Evolutionary conservation across 2,113 vertebrate genomes (phyloP).

Genomic region (Saimiri boliviensis): DNA sequence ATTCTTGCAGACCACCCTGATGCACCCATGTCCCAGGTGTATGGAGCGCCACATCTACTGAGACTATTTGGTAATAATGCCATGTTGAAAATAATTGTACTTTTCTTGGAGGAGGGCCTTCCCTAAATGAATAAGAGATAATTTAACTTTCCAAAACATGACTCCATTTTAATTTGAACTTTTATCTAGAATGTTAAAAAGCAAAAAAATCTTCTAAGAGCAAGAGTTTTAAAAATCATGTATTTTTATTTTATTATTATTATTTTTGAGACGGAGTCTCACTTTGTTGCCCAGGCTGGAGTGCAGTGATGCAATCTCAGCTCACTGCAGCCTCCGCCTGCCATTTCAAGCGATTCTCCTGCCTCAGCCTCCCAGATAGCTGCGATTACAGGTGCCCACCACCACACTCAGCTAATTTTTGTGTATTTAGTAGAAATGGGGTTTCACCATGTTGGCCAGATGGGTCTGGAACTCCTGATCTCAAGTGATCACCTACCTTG

Average conservation of each 20-base stretch:
- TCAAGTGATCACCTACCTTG: neutral
- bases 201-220: neutral
- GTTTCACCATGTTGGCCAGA: neutral
- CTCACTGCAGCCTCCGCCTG: neutral
- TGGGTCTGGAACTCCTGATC: neutral
- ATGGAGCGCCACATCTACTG: constrained; percentile 96
- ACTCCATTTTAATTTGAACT: neutral
- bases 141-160: neutral
- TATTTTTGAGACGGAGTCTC: neutral
- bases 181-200: neutral
- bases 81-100: neutral
- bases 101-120: fast-evolving
- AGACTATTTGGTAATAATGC: constrained; percentile 92
- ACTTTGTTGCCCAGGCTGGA: neutral
- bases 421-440: neutral
- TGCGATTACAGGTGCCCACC: neutral
- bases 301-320: neutral
- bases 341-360: neutral
- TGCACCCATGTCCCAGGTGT: constrained; percentile 97
- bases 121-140: neutral
- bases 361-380: neutral
- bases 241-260: neutral
- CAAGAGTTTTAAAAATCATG: neutral
- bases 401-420: neutral
- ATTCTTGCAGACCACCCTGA: constrained; percentile 96